Conservation (phyloP, 2,113 vertebrate genomes). For the Maccullochella peelii region DNA sequence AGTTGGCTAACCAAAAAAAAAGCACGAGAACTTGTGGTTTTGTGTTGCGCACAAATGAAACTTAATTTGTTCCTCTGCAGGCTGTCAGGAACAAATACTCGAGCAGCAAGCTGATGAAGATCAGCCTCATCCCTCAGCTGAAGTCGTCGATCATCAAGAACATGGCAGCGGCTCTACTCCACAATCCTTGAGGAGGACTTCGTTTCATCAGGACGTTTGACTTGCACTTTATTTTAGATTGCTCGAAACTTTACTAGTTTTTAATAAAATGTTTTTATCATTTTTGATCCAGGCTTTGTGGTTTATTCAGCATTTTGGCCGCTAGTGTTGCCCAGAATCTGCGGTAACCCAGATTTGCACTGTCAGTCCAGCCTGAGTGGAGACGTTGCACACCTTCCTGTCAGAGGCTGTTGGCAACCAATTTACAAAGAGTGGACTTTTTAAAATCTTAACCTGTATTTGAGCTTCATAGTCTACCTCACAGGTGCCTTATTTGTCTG, state of each 20-base stretch:
- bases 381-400: neutral
- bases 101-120: constrained; percentile 88
- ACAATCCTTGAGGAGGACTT: constrained; percentile 25
- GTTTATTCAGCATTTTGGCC: neutral
- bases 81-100: constrained; percentile 92
- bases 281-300: neutral
- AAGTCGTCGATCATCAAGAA: constrained; percentile 78
- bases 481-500: neutral
- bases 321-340: neutral
- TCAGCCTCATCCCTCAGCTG: constrained; percentile 90
- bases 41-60: too few species aligned
- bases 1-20: constrained; percentile 56
- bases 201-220: neutral
- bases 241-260: neutral
- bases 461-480: neutral
- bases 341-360: neutral
- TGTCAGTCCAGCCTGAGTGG: neutral
- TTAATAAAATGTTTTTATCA: constrained; percentile 36
- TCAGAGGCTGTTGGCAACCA: neutral
- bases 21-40: accelerated
- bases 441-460: too few species aligned
- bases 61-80: constrained; percentile 70
- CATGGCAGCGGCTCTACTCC: constrained; percentile 83
- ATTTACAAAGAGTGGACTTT: neutral
- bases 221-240: constrained; percentile 75